Conservation (phyloP, 2,797 vertebrate species). For the Furcifer pardalis region DNA sequence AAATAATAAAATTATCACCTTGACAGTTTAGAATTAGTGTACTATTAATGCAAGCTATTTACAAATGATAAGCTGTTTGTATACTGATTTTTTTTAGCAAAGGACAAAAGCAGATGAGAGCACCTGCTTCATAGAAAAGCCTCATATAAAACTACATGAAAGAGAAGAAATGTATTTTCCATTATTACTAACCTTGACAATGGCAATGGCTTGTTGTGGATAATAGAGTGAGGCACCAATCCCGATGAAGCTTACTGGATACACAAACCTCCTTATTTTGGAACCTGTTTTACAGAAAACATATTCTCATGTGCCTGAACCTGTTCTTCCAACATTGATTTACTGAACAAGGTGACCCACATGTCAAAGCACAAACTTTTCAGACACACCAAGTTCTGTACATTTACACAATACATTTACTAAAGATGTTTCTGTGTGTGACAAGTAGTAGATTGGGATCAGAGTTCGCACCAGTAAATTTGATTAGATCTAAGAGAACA, state of each 20-base stretch:
- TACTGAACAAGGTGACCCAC: not conserved
- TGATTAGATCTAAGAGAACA: not conserved
- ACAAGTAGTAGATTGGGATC: not conserved
- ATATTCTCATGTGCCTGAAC: not conserved
- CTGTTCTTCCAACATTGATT: not conserved
- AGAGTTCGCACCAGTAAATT: not conserved
- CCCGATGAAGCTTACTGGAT: slow-evolving; percentile 86
- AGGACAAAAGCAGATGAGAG: not conserved
- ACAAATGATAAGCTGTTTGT: not conserved
- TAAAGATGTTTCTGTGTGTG: not conserved
- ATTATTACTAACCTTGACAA: slow-evolving; percentile 82
- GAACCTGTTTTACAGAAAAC: slow-evolving; percentile 81
- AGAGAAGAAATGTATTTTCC: slow-evolving; percentile 24
- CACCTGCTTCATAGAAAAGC: slow-evolving; percentile 19
- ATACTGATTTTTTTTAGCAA: not conserved
- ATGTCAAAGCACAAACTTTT: not conserved
- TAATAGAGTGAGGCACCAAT: slow-evolving; percentile 91
- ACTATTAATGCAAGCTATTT: not conserved
- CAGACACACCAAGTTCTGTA: not conserved
- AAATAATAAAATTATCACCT: not conserved
- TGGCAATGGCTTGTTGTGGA: slow-evolving; percentile 84
- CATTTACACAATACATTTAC: not conserved
- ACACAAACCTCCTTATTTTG: slow-evolving; percentile 85
- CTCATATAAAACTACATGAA: slow-evolving; percentile 28
- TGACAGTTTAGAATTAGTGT: not conserved